Evolutionary conservation across 53 echinoderm and acorn worm genomes (phyloP).

Genomic region (Holothuria leucospilota): DNA sequence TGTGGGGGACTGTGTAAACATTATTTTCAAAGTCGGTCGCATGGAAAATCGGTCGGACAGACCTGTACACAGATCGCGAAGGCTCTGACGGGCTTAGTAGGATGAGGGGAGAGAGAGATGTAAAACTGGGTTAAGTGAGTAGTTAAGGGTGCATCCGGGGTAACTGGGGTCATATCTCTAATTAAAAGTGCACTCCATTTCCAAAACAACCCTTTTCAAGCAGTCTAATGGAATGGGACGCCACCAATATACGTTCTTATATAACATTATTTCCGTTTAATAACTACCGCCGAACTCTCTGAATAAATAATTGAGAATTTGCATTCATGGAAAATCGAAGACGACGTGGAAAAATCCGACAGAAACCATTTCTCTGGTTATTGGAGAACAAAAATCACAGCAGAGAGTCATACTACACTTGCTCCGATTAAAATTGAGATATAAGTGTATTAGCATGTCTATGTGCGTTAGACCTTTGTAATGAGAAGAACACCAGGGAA

Average conservation of each 20-base stretch:
- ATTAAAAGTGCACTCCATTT: conserved; percentile 6
- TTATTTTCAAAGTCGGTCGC: conserved; percentile 50
- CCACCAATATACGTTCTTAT: neutral
- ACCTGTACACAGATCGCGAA: conserved; percentile 7
- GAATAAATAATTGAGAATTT: no score
- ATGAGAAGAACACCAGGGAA: no score
- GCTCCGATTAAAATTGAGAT: no score
- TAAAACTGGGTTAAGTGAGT: conserved; percentile 43
- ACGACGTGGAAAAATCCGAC: no score
- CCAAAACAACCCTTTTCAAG: conserved; percentile 16
- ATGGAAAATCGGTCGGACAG: conserved; percentile 43
- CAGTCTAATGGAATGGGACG: conserved; percentile 24
- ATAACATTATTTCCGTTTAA: no score
- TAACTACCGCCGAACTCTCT: no score
- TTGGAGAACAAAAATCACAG: no score
- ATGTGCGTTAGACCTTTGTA: no score
- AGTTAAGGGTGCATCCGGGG: conserved; percentile 35
- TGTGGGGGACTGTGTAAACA: conserved; percentile 46
- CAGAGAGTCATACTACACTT: no score
- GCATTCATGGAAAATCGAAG: no score
- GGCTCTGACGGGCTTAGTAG: neutral
- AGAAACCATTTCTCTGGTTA: no score
- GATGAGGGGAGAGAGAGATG: conserved; percentile 25
- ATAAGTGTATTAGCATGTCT: no score
- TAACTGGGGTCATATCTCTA: conserved; percentile 3